Base-by-base conservation (phyloP, 2,888 invertebrate genomes). In the Ormyrus thymus region DNA sequence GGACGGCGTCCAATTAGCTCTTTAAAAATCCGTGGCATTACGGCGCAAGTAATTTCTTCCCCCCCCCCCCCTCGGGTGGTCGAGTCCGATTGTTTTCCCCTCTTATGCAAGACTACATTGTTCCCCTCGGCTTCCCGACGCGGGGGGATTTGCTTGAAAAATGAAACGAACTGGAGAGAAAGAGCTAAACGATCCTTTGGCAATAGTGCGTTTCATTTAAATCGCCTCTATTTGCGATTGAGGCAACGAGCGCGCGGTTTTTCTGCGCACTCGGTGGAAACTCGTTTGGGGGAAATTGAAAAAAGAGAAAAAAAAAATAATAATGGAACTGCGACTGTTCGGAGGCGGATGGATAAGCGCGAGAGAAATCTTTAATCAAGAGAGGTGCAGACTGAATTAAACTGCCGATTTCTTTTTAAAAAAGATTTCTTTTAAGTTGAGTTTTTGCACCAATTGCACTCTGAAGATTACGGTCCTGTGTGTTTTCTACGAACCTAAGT, bases 1-100 rank as follows among this genome's bases (percentile, higher is more conserved):
- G 46, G 29, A 58, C 50, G 51, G 7, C 64, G 8, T 45, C 45
- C 71, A 76, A 76, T 77, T 77, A 77, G 55, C 58, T 76, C 15
- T 64, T 77, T 46, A 70, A 64, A 29, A 64, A 58, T 71, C 65
- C 58, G 71, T 29, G 11, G 9, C 65, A 58, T 62, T 64, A 70
- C 50, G 29, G 29, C 56, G 46, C 11, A 76, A 56, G 56, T 29
- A 65, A 76, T 71, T 76, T 65, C 13, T 43, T 4, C 29, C 29
- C 1, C 43, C 13, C 50, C 29, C 29, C 29, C 1, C 43, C 50
- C 66, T 55, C 6, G 15, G 13, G 10, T 66, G 62, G 48, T 62
- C 53, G 45, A 43, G 66, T 7, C 15, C 58, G 15, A 45, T 45
- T 62, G 5, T 10, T 29, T n/a, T 61, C 10, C 61, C 64, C 51